Evolutionary conservation across 2,797 vertebrate genomes (phyloP), one percentile per base, ranked within the genome.

Genomic region (Myotis planiceps): DNA sequence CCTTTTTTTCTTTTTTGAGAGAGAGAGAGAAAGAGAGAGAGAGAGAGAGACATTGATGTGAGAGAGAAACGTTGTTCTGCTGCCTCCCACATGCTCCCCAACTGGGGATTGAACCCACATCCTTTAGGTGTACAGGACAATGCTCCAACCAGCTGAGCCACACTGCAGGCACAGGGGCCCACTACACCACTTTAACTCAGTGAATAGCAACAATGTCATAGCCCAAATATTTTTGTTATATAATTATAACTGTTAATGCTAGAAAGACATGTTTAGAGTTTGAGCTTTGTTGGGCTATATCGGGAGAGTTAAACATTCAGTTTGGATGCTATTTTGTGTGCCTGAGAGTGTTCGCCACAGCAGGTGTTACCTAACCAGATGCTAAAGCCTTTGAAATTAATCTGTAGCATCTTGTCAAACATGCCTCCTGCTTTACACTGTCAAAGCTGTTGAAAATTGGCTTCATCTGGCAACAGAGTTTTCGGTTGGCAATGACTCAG

Each of bases 351-450:
- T 90, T 96, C 21, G n/a, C 66, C 95, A 63, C 94, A 97, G 96
- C 92, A 96, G 96, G 96, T 97, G 95, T 92, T 96, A 92, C 87
- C 93, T 97, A 97, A 96, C 71, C 92, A 97, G 96, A 97, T 97
- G 94, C 95, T 97, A 90, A 97, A 98, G 96, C 89, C 95, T 66
- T 97, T 97, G 97, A 98, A 98, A 98, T 98, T 98, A 98, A 97
- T 97, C 96, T 21, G 63, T 94, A 92, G 55, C 91, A 96, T 96
- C 96, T 97, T 97, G 97, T 97, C 95, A 90, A 96, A 96, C 96
- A 96, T 92, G 87, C 89, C 93, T 97, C 90, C 96, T 97, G 92
- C 84, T 97, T 97, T 92, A 93, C 86, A 65, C 92, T 89, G 51
- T 96, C 86, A 97, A 93, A 96, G 55, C 74, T 83, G 87, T 90